Conservation (phyloP, 2,797 vertebrate species). For the Syngnathus acus region DNA sequence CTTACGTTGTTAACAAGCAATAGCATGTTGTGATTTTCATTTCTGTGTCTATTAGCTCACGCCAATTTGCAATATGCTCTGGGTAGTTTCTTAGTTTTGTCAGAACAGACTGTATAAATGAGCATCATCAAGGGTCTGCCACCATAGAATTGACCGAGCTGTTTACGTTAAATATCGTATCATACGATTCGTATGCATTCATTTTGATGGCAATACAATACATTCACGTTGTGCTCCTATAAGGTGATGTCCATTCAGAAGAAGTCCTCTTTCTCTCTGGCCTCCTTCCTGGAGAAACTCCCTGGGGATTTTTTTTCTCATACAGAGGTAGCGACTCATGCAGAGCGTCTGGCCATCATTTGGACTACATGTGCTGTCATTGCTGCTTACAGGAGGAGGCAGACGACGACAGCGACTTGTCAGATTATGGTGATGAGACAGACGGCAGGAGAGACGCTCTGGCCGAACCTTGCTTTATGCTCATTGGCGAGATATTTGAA, state of each 20-base stretch:
- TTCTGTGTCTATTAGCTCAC: not conserved
- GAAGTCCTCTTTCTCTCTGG: conserved; percentile 87
- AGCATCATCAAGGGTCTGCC: not conserved
- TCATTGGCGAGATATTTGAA: conserved; percentile 98
- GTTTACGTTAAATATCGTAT: not conserved
- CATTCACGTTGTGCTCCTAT: not conserved
- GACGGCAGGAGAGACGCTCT: conserved; percentile 87
- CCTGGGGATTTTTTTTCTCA: conserved; percentile 97
- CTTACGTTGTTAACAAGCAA: not conserved
- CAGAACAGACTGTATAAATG: not conserved
- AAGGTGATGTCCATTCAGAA: conserved; percentile 92
- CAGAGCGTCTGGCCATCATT: not conserved
- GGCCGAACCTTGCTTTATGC: conserved; percentile 96
- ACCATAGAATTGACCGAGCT: not conserved
- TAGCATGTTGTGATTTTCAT: not conserved
- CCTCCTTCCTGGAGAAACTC: conserved; percentile 91
- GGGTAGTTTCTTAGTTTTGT: not conserved
- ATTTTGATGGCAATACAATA: not conserved
- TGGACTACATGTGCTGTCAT: not conserved
- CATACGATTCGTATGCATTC: too few species aligned
- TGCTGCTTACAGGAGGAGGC: conserved; percentile 77
- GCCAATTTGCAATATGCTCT: not conserved
- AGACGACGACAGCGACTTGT: conserved; percentile 92
- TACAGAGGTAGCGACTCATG: conserved; percentile 75
- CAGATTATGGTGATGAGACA: conserved; percentile 84